Evolutionary conservation across 2,888 invertebrate genomes (phyloP).

Genomic region (Embidobia sp.): DNA sequence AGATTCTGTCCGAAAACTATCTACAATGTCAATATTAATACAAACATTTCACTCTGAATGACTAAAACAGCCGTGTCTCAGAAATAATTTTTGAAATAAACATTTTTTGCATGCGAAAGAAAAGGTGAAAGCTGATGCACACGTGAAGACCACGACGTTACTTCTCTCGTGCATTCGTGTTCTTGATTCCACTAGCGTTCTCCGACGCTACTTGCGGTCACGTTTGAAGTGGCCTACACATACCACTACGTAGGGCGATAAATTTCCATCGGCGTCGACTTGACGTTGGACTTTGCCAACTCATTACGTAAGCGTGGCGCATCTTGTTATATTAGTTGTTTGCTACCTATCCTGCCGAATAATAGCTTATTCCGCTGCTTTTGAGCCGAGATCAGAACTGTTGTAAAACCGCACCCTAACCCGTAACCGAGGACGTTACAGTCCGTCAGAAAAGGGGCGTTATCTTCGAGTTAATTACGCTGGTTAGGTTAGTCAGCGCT

Average conservation of each 20-base stretch:
- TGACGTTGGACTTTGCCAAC: constrained; percentile 64
- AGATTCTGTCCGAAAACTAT: too few relatives aligned
- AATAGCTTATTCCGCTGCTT: constrained; percentile 60
- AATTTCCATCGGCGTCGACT: constrained; percentile 63
- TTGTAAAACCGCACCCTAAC: constrained; percentile 49
- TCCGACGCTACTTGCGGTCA: constrained; percentile 52
- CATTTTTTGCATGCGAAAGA: constrained; percentile 20
- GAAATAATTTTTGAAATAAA: constrained; percentile 20
- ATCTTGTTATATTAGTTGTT: constrained; percentile 65
- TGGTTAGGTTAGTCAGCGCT: constrained; percentile 1
- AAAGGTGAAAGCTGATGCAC: background rate
- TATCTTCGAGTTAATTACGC: constrained; percentile 55
- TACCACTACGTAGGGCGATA: constrained; percentile 52
- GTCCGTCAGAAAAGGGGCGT: constrained; percentile 42
- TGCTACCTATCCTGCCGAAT: constrained; percentile 60
- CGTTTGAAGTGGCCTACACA: constrained; percentile 64
- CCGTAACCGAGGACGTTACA: constrained; percentile 45
- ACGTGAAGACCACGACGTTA: constrained; percentile 14
- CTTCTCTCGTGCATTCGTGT: constrained; percentile 15
- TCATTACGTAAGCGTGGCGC: constrained; percentile 63
- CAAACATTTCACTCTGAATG: constrained; percentile 14
- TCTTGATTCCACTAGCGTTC: constrained; percentile 58
- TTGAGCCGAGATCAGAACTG: constrained; percentile 55
- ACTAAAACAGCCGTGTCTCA: constrained; percentile 3
- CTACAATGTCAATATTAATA: background rate